Evolutionary conservation across 2,888 invertebrate species (phyloP).

Genomic region (Lordiphosa fenestrarum): DNA sequence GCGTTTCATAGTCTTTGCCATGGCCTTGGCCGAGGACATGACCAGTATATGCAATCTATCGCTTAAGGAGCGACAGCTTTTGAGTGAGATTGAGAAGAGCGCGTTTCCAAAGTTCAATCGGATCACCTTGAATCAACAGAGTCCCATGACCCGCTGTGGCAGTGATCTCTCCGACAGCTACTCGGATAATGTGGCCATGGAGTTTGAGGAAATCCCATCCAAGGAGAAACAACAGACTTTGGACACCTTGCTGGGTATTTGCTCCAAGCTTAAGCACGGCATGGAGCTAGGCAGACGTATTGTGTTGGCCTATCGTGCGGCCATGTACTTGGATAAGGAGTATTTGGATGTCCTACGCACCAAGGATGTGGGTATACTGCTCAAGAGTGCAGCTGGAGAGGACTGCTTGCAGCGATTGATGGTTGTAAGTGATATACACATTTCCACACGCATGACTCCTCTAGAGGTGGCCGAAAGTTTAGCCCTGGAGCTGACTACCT

Average conservation of each 20-base stretch:
- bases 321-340: conserved; percentile 82
- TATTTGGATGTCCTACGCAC: conserved; percentile 82
- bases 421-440: conserved; percentile 83
- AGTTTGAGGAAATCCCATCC: conserved; percentile 79
- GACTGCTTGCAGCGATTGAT: conserved; percentile 83
- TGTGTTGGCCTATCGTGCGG: conserved; percentile 82
- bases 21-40: conserved; percentile 84
- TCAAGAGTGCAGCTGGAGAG: conserved; percentile 82
- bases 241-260: conserved; percentile 81
- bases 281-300: conserved; percentile 82
- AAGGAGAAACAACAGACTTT: conserved; percentile 78
- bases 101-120: conserved; percentile 79
- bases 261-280: conserved; percentile 82
- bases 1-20: conserved; percentile 83
- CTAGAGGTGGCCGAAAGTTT: conserved; percentile 82
- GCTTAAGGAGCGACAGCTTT: conserved; percentile 83
- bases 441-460: conserved; percentile 82
- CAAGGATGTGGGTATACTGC: conserved; percentile 81
- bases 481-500: conserved; percentile 82
- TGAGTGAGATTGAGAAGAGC: conserved; percentile 80
- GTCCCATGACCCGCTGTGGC: conserved; percentile 51
- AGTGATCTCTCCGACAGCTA: conserved; percentile 73
- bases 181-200: conserved; percentile 65
- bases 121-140: conserved; percentile 77
- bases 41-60: conserved; percentile 83